Evolutionary conservation across 2,797 vertebrate species (phyloP).

Genomic region (Sebastes minor): DNA sequence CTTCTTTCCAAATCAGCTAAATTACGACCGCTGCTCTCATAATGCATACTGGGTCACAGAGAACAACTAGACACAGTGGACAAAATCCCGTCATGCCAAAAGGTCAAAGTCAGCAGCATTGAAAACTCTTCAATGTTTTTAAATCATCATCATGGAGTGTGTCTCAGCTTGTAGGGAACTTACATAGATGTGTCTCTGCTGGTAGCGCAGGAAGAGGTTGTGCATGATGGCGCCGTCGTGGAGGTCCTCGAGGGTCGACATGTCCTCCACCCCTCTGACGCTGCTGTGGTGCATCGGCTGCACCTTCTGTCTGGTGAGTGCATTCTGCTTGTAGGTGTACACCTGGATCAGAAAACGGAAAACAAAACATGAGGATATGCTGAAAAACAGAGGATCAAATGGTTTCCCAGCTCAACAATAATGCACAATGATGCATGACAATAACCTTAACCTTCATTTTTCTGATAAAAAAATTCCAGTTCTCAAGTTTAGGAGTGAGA

Average conservation of each 20-base stretch:
- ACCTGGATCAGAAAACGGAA: conserved; percentile 77
- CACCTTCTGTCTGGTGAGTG: conserved; percentile 92
- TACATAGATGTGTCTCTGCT: conserved; percentile 91
- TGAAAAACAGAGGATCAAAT: background rate
- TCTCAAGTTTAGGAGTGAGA: background rate
- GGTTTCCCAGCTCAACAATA: background rate
- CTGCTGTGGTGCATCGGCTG: conserved; percentile 88
- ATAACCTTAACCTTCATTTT: background rate
- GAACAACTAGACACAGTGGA: background rate
- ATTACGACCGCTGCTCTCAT: background rate
- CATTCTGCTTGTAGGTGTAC: conserved; percentile 95
- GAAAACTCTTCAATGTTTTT: background rate
- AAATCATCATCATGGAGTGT: background rate
- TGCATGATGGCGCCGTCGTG: conserved; percentile 96
- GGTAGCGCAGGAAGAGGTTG: conserved; percentile 92
- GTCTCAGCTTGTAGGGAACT: conserved; percentile 64
- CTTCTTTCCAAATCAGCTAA: background rate
- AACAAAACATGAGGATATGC: background rate
- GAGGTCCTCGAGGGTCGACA: conserved; percentile 92
- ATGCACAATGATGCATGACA: too few species aligned
- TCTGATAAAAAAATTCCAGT: background rate
- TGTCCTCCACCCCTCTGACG: conserved; percentile 90
- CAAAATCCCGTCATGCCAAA: background rate
- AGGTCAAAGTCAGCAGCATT: background rate
- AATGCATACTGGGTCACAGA: background rate